Evolutionary conservation across 2,797 vertebrate species (phyloP).

Genomic region (Tenualosa thibaudeaui): DNA sequence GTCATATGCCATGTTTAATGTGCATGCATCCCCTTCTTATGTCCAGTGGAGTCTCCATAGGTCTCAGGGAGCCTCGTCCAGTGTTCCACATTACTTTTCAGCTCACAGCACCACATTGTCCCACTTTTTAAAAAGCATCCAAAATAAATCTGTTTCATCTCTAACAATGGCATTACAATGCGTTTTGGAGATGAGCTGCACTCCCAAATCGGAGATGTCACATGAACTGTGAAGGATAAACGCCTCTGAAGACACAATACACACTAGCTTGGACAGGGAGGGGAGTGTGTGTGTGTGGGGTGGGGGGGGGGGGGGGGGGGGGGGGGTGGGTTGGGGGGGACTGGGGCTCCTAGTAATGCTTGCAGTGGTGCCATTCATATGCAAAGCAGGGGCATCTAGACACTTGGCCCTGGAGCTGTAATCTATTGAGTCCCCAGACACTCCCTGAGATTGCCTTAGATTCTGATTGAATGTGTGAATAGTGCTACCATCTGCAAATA

Average conservation of each 20-base stretch:
- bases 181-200: neutral
- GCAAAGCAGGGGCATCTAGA: slow-evolving; percentile 54
- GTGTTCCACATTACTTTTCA: neutral
- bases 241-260: slow-evolving; percentile 28
- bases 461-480: slow-evolving; percentile 45
- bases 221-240: slow-evolving; percentile 26
- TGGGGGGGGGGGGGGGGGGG: neutral
- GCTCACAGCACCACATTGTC: neutral
- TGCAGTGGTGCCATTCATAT: slow-evolving; percentile 55
- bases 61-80: too few species aligned
- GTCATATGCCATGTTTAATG: neutral
- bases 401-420: slow-evolving; percentile 52
- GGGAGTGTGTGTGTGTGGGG: neutral
- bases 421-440: slow-evolving; percentile 53
- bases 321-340: neutral
- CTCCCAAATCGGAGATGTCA: slow-evolving; percentile 15
- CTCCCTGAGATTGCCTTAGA: slow-evolving; percentile 42
- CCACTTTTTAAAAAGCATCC: neutral
- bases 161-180: slow-evolving; percentile 11
- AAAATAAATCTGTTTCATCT: slow-evolving; percentile 14
- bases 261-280: slow-evolving; percentile 24
- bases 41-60: neutral
- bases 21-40: neutral
- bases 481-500: slow-evolving; percentile 41
- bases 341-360: neutral